Conservation (phyloP, 2,797 vertebrate species). For the Caiman crocodilus region DNA sequence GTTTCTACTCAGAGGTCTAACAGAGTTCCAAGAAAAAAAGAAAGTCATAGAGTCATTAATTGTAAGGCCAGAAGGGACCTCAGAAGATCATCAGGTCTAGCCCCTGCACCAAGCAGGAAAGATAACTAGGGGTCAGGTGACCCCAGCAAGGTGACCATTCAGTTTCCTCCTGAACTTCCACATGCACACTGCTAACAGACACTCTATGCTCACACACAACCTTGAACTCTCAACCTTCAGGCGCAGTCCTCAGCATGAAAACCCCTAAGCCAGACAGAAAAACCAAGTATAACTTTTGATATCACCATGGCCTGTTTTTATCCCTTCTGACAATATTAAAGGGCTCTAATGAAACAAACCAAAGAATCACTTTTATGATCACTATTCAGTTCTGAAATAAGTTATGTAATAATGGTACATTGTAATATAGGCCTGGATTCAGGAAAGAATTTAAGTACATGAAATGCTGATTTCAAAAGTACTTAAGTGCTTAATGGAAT, state of each 20-base stretch:
- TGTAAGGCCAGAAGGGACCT: background rate
- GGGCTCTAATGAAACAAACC: background rate
- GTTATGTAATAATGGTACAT: background rate
- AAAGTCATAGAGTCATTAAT: background rate
- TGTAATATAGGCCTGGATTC: background rate
- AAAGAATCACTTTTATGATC: background rate
- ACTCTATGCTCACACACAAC: no score
- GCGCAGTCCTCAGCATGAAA: no score
- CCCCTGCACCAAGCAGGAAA: no score
- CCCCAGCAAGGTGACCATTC: no score
- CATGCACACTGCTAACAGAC: no score
- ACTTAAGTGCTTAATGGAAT: background rate
- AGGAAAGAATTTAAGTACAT: background rate
- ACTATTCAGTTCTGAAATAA: slow-evolving; percentile 34
- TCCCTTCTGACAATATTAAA: background rate
- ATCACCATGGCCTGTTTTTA: background rate
- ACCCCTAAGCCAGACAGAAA: no score
- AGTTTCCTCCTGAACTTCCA: background rate
- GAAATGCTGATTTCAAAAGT: background rate
- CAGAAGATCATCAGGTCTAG: no score
- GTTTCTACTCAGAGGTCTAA: background rate
- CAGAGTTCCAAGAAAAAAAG: background rate
- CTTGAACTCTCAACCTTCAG: no score
- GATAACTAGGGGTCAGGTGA: no score
- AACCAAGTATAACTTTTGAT: background rate